Percentiles rank a stretch among this genome's conserved stretches.
phyloP scores from a whole-genome alignment of 1,140 invertebrate species.

The Ditylenchus dipsaci region DNA sequence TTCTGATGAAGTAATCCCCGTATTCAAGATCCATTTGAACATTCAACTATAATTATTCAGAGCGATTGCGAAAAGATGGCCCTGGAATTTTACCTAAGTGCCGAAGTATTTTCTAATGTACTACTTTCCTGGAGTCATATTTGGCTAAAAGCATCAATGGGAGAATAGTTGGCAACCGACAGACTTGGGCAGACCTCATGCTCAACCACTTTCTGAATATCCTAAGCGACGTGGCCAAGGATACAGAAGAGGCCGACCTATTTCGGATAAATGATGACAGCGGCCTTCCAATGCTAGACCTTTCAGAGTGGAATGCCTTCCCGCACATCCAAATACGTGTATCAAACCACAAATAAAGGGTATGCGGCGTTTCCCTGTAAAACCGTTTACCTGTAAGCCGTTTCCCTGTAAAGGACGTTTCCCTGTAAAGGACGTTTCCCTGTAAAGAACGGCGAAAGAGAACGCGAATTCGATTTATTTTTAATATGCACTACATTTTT shows the following conservation, averaged over 20 bases:
- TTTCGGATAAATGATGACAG: no score
- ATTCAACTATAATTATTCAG: not conserved
- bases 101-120: not conserved
- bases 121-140: not conserved
- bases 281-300: no score
- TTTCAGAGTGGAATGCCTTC: no score
- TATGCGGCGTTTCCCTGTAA: no score
- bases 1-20: not conserved
- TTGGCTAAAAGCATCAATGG: not conserved
- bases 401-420: no score
- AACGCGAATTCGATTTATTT: no score
- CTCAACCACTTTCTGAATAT: not conserved
- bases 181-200: constrained; percentile 1
- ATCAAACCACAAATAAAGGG: no score
- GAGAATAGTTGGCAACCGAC: not conserved
- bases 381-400: no score
- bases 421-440: no score
- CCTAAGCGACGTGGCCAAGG: not conserved
- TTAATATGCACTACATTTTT: no score
- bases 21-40: not conserved
- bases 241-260: not conserved
- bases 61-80: not conserved
- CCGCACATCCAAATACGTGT: no score
- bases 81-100: not conserved
- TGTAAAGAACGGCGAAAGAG: no score